These are phyloP conservation scores for Lasioglossum leucozonium DNA, from an alignment of 2,888 invertebrate species.

Conservation along the genomic window DNA sequence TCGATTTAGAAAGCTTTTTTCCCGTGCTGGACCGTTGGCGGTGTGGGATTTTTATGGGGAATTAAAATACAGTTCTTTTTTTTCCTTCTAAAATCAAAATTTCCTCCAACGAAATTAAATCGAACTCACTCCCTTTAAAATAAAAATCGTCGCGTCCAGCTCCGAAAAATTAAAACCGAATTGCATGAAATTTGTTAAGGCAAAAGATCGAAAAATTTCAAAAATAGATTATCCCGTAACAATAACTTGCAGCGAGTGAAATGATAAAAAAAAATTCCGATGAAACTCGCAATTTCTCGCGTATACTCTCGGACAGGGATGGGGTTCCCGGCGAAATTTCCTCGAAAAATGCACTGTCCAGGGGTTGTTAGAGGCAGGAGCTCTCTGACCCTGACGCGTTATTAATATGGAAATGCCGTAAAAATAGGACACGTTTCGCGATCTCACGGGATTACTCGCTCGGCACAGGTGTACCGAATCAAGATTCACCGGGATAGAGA, in stretches of 20 bases:
- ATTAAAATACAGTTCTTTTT: neutral
- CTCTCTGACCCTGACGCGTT: constrained; percentile 29
- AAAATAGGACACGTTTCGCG: constrained; percentile 10
- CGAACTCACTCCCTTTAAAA: neutral
- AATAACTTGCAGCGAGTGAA: neutral
- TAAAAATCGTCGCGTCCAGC: neutral
- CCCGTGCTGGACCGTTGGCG: neutral
- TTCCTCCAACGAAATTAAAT: neutral
- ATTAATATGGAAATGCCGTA: constrained; percentile 50
- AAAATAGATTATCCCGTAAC: neutral
- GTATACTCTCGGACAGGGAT: neutral
- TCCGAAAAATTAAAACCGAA: neutral
- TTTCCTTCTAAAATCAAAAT: neutral
- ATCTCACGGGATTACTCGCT: constrained; percentile 12
- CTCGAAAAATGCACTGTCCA: neutral
- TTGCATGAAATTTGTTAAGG: neutral
- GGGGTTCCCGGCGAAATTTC: constrained; percentile 2
- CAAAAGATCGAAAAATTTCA: too few relatives aligned
- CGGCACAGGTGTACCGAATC: constrained; percentile 15
- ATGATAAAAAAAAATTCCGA: neutral
- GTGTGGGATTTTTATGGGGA: neutral
- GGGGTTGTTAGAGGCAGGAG: constrained; percentile 24
- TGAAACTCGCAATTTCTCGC: neutral
- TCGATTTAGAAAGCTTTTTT: neutral
- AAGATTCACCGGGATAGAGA: constrained; percentile 49